These are phyloP conservation scores for Indri indri DNA, from an alignment of 2,113 vertebrate genomes.

Conservation along the genomic window DNA sequence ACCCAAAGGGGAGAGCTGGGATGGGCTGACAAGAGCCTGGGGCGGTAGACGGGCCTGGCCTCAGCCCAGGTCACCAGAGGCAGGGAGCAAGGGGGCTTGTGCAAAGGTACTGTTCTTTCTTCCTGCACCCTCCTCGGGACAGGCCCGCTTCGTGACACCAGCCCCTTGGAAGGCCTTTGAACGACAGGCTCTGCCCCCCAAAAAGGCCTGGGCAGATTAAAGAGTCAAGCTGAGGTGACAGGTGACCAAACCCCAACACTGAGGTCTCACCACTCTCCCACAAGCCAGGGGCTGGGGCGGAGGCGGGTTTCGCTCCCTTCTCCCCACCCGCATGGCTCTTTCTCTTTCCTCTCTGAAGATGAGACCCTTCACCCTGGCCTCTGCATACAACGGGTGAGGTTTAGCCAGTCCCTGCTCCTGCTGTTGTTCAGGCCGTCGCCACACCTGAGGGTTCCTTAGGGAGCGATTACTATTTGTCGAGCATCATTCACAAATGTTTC, in stretches of 20 bases:
- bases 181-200: background rate
- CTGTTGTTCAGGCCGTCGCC: too few relatives aligned
- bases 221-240: background rate
- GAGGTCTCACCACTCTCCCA: background rate
- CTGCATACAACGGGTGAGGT: background rate
- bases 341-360: background rate
- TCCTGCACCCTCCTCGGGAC: background rate
- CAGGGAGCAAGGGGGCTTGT: background rate
- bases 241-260: background rate
- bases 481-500: background rate
- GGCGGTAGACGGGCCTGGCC: background rate
- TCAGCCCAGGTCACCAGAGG: background rate
- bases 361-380: background rate
- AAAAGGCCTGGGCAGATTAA: background rate
- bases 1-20: background rate
- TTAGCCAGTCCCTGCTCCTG: fast-evolving
- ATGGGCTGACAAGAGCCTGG: background rate
- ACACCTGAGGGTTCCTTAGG: fast-evolving
- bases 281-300: background rate
- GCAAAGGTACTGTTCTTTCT: background rate
- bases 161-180: background rate
- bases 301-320: too few relatives aligned
- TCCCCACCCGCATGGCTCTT: fast-evolving
- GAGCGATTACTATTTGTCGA: background rate
- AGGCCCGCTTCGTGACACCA: background rate